Percentiles rank a stretch among this genome's conserved stretches.
phyloP scores from a whole-genome alignment of 2,888 invertebrate genomes.

The Trichogramma dendrolimi region DNA sequence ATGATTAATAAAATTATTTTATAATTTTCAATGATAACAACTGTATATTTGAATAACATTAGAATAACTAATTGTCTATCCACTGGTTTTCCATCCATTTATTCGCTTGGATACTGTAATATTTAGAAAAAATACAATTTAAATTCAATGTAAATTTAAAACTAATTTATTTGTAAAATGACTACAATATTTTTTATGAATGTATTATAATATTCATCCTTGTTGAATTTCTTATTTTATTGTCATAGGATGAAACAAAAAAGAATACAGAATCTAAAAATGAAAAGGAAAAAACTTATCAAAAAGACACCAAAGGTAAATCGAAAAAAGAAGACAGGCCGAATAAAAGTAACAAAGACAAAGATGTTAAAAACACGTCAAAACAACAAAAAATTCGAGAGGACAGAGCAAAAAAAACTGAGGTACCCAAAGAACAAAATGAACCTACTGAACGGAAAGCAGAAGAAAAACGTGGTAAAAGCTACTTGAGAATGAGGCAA shows the following conservation, averaged over 20 bases:
- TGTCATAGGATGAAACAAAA: not conserved
- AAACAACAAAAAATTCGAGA: conserved; percentile 43
- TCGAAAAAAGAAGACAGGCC: conserved; percentile 48
- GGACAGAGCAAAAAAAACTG: conserved; percentile 50
- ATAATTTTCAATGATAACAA: too few relatives aligned
- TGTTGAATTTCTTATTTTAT: too few relatives aligned
- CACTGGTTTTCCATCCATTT: too few relatives aligned
- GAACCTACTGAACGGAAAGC: conserved; percentile 41
- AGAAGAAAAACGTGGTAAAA: conserved; percentile 52
- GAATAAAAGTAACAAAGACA: conserved; percentile 50
- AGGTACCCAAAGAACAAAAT: conserved; percentile 44
- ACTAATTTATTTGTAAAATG: too few relatives aligned
- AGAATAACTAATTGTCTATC: too few relatives aligned
- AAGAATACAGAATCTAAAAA: conserved; percentile 49
- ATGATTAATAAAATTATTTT: too few relatives aligned
- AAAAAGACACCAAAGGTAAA: conserved; percentile 48
- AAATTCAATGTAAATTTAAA: too few relatives aligned
- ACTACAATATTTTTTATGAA: too few relatives aligned
- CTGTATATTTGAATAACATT: too few relatives aligned
- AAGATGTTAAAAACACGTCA: conserved; percentile 37
- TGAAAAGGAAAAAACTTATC: conserved; percentile 45
- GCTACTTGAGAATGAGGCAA: conserved; percentile 50
- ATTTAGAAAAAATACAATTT: too few relatives aligned
- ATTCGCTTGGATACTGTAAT: too few relatives aligned
- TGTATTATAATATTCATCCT: too few relatives aligned